A percentile compares a stretch with the other conserved stretches of the same genome.
These are phyloP conservation scores for Sebastes schlegelii DNA, from an alignment of 2,113 vertebrate species.

Conservation along the genomic window DNA sequence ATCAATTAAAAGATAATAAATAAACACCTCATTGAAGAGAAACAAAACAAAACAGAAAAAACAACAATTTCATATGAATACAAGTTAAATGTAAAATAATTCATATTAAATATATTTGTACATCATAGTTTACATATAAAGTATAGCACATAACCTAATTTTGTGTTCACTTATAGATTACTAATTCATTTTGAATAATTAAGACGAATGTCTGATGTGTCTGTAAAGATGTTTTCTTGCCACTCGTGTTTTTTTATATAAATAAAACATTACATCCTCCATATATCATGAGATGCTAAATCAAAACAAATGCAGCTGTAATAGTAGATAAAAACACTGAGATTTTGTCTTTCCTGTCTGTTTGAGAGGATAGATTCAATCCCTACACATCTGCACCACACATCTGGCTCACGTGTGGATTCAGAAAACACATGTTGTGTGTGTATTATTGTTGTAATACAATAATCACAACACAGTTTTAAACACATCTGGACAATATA, in stretches of 20 bases:
- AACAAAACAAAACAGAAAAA: no score
- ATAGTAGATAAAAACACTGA: not conserved
- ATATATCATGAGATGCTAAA: not conserved
- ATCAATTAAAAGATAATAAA: no score
- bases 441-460: not conserved
- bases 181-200: not conserved
- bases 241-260: not conserved
- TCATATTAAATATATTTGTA: not conserved
- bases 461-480: not conserved
- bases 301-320: not conserved
- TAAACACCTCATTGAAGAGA: no score
- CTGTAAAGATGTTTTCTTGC: not conserved
- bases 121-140: not conserved
- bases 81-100: no score
- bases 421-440: not conserved
- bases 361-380: not conserved
- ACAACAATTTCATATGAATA: no score
- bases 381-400: not conserved
- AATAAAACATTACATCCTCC: not conserved
- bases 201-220: not conserved
- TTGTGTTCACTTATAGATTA: no score
- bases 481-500: slow-evolving; percentile 64
- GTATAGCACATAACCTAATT: not conserved
- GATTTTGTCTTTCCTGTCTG: not conserved
- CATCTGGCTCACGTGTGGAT: not conserved